These are phyloP conservation scores for Bubo bubo DNA, from an alignment of 2,113 vertebrate genomes.

Conservation along the genomic window DNA sequence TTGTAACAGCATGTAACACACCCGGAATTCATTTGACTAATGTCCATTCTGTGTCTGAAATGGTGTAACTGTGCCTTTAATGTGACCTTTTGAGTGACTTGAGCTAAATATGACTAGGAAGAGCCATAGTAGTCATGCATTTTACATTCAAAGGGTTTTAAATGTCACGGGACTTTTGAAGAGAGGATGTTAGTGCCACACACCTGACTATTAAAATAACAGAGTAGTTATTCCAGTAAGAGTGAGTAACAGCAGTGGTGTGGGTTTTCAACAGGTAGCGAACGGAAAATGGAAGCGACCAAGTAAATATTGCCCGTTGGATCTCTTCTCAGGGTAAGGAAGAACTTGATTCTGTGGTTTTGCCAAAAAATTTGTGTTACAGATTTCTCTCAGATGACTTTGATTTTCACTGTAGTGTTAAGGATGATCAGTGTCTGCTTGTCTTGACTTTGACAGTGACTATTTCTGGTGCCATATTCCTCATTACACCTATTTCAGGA, in stretches of 20 bases:
- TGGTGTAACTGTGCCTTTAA: not conserved
- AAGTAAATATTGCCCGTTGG: conserved; percentile 94
- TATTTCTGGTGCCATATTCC: not conserved
- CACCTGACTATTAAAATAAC: not conserved
- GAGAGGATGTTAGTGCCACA: not conserved
- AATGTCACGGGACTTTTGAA: not conserved
- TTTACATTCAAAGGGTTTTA: not conserved
- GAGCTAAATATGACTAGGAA: not conserved
- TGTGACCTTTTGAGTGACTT: not conserved
- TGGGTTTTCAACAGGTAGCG: conserved; percentile 81
- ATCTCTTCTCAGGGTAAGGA: conserved; percentile 97
- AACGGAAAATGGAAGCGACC: conserved; percentile 94
- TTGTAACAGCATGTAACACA: fast-evolving
- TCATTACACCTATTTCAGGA: not conserved
- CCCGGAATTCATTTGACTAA: fast-evolving
- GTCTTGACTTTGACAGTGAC: not conserved
- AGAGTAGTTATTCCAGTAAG: not conserved
- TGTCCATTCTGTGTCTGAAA: not conserved
- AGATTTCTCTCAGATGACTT: not conserved
- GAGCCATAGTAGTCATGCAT: not conserved
- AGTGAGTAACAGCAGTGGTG: not conserved
- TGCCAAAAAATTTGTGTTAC: not conserved
- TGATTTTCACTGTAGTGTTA: not conserved
- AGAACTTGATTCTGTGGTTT: not conserved
- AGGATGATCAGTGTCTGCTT: not conserved